Base-by-base conservation (phyloP, 92 coral and sea anemone species). In the Parazoanthus swiftii region DNA sequence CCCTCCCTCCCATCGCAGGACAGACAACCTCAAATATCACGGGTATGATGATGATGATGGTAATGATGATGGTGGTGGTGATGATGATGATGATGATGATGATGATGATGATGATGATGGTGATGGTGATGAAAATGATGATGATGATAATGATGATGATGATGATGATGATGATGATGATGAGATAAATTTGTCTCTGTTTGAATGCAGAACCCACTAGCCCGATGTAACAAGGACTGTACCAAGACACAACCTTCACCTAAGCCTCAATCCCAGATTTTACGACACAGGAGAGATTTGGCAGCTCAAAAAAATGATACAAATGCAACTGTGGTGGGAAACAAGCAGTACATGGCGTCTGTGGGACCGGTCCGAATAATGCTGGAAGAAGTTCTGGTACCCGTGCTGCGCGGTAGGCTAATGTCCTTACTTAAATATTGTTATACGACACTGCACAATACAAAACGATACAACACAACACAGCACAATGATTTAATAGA, bases 331-430 rank as follows among this genome's bases (percentile, higher is more conserved):
- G 79, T 11, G 13, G 3, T 84, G 66, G 87, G 48, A 26, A 72
- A 46, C 79, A 84, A 44, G 87, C 70, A 71, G 8, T 84, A 84
- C 5, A 48, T 72, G 66, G 65, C 87, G 46, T 84, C 79, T 33
- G 44, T 84, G 67, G 87, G 87, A 9, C 87, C 87, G 0, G 71
- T 84, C 43, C 79, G 87, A 9, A 84, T 84, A 84, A 21, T 84
- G 26, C 79, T 84, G 1, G 68, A 84, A 23, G 48, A 84, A 36
- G 87, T 68, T 6, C 0, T 26, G 26, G 48, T 39, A 50, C 87
- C 87, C 16, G 79, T 71, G 20, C 23, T 82, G 66, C 76, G 33
- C 37, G 86, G 86, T 82, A 65, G 23, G 85, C 54, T 33, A 7
- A 36, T 14, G 35, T 9, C 23, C 42, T 39, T 39, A 39, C 42